Base-by-base conservation (phyloP, 2,888 invertebrate species). In the Orchesellides sinensis region DNA sequence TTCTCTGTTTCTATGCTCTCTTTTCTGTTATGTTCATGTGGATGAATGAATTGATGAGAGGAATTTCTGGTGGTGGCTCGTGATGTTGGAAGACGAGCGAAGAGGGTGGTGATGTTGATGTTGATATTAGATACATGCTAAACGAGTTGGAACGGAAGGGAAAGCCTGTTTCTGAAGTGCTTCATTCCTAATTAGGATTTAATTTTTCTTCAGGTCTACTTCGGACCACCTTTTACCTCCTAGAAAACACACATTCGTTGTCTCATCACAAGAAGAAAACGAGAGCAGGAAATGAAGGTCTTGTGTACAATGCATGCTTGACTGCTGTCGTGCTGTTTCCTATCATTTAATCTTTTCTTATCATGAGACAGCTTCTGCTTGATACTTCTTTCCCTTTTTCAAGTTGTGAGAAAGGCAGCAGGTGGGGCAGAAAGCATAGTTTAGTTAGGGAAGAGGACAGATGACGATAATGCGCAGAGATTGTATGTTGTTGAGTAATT, bases 131-230 rank as follows among this genome's bases (percentile, higher is more conserved):
- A 40, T n/a, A 65, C 54, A 35, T 72, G 73, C 49, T 52, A 52
- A 84, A 66, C 84, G 75, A 81, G 81, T 63, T 65, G 84, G 77
- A 84, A 84, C 75, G 72, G 70, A 75, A 72, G 63, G 56, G 65
- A 77, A 75, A 73, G 72, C 83, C 83, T 85, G 85, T 78, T 83
- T 85, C 73, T 85, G 85, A 85, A 85, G 85, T 82, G 70, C 82
- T 83, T 80, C 83, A 77, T 74, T 83, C 77, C 83, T 85, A 85
- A 85, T 85, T 85, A 85, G 82, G 85, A 85, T 85, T 85, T 83
- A 85, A 85, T 85, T 85, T 85, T 85, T 85, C 85, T 83, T 81
- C 73, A 68, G 73, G 72, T 81, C 68, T 65, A 45, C 68, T 61
- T 69, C 45, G 65, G n/a, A 32, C 66, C 54, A 52, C 65, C 59